A percentile compares a stretch with the other conserved stretches of the same genome.
Conservation (phyloP, 2,888 invertebrate species). For the Lathronympha strigana region DNA sequence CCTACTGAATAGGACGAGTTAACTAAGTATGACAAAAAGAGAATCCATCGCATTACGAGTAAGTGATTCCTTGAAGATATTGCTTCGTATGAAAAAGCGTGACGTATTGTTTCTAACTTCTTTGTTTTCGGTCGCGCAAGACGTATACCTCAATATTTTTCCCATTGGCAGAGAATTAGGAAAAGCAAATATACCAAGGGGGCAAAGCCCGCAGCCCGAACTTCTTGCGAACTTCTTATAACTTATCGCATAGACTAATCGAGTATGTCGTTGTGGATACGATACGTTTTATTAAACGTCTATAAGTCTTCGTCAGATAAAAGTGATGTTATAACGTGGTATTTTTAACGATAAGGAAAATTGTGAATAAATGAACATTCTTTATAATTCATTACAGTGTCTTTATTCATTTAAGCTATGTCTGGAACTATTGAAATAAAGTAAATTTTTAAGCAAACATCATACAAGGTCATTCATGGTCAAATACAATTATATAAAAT, state of each 20-base stretch:
- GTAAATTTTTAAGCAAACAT: too few relatives aligned
- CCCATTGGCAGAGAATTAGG: conserved; percentile 64
- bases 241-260: conserved; percentile 54
- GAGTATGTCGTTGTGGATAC: conserved; percentile 15
- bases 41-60: background rate
- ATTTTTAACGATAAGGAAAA: too few relatives aligned
- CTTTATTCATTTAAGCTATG: too few relatives aligned
- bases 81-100: background rate
- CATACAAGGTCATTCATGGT: too few relatives aligned
- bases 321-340: too few relatives aligned
- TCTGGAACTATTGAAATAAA: too few relatives aligned
- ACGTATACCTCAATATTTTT: conserved; percentile 63
- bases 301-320: too few relatives aligned
- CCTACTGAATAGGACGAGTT: too few relatives aligned
- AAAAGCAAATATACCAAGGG: conserved; percentile 62
- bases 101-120: conserved; percentile 14
- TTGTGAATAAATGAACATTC: too few relatives aligned
- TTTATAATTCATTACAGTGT: too few relatives aligned
- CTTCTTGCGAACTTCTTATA: conserved; percentile 56
- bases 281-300: background rate
- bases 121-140: conserved; percentile 32
- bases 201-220: conserved; percentile 51
- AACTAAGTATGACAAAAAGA: too few relatives aligned
- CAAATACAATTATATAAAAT: too few relatives aligned
- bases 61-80: background rate